phyloP scores from a whole-genome alignment of 2,797 vertebrate species.

The Pterois miles region DNA sequence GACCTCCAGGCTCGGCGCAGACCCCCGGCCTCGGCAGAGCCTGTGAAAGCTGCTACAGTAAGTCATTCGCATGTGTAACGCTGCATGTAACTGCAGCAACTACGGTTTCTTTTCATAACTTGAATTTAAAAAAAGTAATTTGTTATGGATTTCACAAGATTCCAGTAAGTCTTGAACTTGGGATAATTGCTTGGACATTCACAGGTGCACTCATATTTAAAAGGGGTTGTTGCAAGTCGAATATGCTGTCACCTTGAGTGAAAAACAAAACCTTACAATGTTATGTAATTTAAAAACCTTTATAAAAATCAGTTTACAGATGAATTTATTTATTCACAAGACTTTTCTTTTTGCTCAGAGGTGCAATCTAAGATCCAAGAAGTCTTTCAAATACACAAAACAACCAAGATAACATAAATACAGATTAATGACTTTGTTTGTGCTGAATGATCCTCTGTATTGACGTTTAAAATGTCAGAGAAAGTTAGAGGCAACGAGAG shows the following conservation, averaged over 20 bases:
- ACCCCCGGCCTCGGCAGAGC: conserved; percentile 89
- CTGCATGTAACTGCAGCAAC: neutral
- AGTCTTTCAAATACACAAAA: neutral
- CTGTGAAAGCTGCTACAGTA: conserved; percentile 98
- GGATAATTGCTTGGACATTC: neutral
- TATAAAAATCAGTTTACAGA: neutral
- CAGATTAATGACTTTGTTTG: neutral
- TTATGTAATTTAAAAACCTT: neutral
- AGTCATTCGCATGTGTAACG: conserved; percentile 75
- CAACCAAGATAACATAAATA: neutral
- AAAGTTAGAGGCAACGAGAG: neutral
- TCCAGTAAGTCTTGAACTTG: neutral
- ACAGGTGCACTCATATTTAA: neutral
- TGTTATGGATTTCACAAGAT: neutral
- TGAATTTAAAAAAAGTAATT: neutral
- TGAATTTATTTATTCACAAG: neutral
- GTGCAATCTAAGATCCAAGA: neutral
- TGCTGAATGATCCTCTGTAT: neutral
- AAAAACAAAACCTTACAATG: neutral
- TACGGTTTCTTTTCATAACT: neutral
- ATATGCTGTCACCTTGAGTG: neutral
- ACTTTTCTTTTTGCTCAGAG: neutral
- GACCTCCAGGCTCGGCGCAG: conserved; percentile 68
- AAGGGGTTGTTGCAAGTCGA: neutral
- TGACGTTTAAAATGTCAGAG: neutral